Evolutionary conservation across 2,113 vertebrate genomes (phyloP), one percentile per base, ranked within the genome.

Genomic region (Synodontis membranacea): DNA sequence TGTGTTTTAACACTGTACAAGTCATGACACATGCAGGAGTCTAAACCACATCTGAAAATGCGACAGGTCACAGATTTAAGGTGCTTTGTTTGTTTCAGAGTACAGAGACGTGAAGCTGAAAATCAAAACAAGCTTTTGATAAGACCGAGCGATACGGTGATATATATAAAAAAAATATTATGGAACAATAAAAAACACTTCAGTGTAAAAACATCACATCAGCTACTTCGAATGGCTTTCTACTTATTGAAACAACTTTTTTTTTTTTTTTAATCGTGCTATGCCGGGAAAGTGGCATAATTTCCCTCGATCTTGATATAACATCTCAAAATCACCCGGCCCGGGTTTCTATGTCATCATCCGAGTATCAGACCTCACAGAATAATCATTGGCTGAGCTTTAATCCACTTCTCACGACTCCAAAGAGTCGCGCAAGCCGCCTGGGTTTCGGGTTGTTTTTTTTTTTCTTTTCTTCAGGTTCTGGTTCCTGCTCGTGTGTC

Each of bases 401-500:
- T 64, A 31, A 64, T 14, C n/a, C 58, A 0, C 56, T 28, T n/a
- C 25, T n/a, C 62, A 31, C 62, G n/a, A 64, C n/a, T 64, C 62
- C 25, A 28, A 2, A 60, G 11, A 17, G n/a, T 5, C 34, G 4
- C n/a, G 5, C 19, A 21, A 52, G 17, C 19, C 50, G 14, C 50
- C 1, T 14, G 2, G 48, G 48, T 14, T 50, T 50, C 48, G 46
- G 2, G 14, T 1, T 50, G n/a, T n/a, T n/a, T n/a, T n/a, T n/a
- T n/a, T n/a, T n/a, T n/a, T n/a, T n/a, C n/a, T 50, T 50, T 50
- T 14, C 12, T 14, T 14, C 44, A n/a, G n/a, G 46, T 58, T 9
- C 7, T 58, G 14, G 12, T 14, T 19, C 17, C 0, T 2, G 31
- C 31, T n/a, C 5, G 6, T 0, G 37, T 0, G 15, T 19, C 15